phyloP scores from a whole-genome alignment of 2,888 invertebrate species.

The Morpho achilles region DNA sequence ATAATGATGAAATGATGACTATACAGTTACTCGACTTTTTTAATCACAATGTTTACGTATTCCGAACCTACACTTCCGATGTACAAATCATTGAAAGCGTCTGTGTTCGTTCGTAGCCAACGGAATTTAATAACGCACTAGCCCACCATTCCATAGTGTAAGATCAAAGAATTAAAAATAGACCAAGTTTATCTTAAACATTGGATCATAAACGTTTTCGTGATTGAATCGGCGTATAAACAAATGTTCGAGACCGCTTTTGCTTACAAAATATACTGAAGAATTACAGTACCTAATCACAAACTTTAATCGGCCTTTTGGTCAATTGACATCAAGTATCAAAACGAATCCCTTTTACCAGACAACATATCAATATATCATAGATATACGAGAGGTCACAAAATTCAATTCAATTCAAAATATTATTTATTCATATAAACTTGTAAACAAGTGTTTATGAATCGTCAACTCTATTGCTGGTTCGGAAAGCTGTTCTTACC shows the following conservation, averaged over 20 bases:
- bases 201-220: conserved; percentile 53
- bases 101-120: conserved; percentile 6
- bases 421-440: no score
- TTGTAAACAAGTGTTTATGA: no score
- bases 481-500: no score
- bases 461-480: no score
- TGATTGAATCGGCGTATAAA: conserved; percentile 54
- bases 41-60: conserved; percentile 1
- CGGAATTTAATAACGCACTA: conserved; percentile 16
- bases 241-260: conserved; percentile 30
- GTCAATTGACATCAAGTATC: no score
- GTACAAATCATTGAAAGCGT: background rate
- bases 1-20: no score
- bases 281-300: conserved; percentile 2
- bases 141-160: conserved; percentile 18
- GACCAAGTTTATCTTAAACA: conserved; percentile 48
- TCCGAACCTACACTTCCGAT: conserved; percentile 2
- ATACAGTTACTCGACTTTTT: no score
- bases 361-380: background rate
- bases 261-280: conserved; percentile 1
- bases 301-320: no score
- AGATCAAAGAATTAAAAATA: conserved; percentile 64
- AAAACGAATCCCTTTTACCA: no score
- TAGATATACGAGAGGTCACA: no score
- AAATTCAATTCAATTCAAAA: no score